Base-by-base conservation (phyloP, 2,113 vertebrate species). In the Sylvietta virens region DNA sequence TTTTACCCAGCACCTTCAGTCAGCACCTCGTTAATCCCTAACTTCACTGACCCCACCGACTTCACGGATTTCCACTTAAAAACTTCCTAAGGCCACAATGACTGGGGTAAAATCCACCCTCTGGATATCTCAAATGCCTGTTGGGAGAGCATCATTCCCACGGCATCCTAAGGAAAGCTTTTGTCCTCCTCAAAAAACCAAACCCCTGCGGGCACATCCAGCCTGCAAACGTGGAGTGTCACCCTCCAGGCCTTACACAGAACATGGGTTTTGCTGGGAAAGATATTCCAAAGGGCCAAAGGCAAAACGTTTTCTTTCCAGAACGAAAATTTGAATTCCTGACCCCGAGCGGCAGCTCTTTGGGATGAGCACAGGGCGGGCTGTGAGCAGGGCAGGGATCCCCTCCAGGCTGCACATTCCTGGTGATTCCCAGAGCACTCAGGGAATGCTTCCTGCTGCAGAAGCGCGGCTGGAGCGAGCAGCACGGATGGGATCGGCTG, bases 11-110 rank as follows among this genome's bases (percentile, higher is more conserved):
- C 26, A 31, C 27, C 17, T 20, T 37, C 67, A 64, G 40, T 57
- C 56, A 44, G 48, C n/a, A 21, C 26, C 28, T n/a, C 1, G 1
- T 65, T 73, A 71, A 54, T 31, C 48, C 19, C 1, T 0, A 1
- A n/a, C n/a, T n/a, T n/a, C n/a, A n/a, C n/a, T n/a, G n/a, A n/a
- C n/a, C n/a, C n/a, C n/a, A n/a, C n/a, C n/a, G 10, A 26, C 31
- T 37, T 58, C 58, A 21, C 22, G 7, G 9, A 37, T 48, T 31
- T 28, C n/a, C 50, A 40, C 51, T 31, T 18, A 1, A 15, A 81
- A 79, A 12, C 19, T 23, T 4, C 1, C 8, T 6, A 12, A 47
- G 8, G 37, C 11, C 58, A 9, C 39, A 35, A 4, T 44, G 27
- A 5, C 6, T 10, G 28, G 10, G 65, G 47, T 14, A 10, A 50